Percentiles rank a stretch among this genome's conserved stretches.
Conservation (phyloP, 2,888 invertebrate genomes). For the Drepanosiphum platanoidis region DNA sequence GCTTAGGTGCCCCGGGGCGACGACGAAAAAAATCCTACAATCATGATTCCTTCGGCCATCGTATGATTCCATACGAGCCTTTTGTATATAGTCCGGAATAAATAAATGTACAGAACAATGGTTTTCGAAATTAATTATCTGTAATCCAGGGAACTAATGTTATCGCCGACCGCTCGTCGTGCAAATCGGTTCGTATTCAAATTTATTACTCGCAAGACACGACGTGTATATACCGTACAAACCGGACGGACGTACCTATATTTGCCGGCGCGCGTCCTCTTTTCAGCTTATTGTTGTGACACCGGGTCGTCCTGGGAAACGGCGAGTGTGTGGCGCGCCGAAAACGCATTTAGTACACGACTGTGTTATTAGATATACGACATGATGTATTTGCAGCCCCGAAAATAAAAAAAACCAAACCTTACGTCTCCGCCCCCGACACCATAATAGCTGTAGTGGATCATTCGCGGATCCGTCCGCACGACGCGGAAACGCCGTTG, state of each 20-base stretch:
- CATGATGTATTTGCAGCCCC: not conserved
- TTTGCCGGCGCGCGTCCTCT: not conserved
- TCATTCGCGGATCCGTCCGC: not conserved
- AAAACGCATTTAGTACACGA: not conserved
- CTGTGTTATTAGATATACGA: not conserved
- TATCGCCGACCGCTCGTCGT: too few relatives aligned
- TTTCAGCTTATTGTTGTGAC: conserved; percentile 25
- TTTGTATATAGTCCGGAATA: too few relatives aligned
- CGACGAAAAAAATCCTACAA: not conserved
- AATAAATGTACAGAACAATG: too few relatives aligned
- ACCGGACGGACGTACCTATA: not conserved
- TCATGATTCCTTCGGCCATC: too few relatives aligned
- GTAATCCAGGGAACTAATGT: too few relatives aligned
- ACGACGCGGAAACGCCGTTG: not conserved
- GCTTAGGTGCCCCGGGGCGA: too few relatives aligned
- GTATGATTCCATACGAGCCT: too few relatives aligned
- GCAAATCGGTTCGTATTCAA: too few relatives aligned
- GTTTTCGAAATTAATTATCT: too few relatives aligned
- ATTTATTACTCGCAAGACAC: not conserved
- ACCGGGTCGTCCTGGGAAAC: conserved; percentile 47
- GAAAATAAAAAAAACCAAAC: not conserved
- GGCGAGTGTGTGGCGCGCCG: not conserved
- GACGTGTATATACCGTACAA: not conserved
- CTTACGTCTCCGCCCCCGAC: not conserved
- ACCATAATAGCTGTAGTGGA: not conserved